Conservation (phyloP, 2,888 invertebrate genomes). For the Brassicogethes aeneus region DNA sequence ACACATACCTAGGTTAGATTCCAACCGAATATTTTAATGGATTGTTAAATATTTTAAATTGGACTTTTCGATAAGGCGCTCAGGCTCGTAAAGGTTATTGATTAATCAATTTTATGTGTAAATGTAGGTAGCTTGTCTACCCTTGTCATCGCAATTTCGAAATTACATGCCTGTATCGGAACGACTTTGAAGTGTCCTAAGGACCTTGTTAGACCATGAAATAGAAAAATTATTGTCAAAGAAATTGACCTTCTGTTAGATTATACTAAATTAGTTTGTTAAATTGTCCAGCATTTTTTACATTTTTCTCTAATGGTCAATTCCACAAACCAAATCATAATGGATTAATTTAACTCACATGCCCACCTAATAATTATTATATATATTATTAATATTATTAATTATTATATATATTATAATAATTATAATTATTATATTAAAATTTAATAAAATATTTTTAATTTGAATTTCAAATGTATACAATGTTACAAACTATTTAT, state of each 20-base stretch:
- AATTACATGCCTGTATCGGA: neutral
- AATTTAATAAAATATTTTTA: too few relatives aligned
- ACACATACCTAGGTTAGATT: neutral
- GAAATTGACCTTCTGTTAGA: neutral
- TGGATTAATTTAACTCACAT: too few relatives aligned
- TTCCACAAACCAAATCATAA: too few relatives aligned
- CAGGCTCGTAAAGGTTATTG: conserved; percentile 1
- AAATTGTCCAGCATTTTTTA: neutral
- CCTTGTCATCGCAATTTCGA: neutral
- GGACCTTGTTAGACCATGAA: neutral
- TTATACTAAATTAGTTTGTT: neutral
- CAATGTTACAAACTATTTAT: too few relatives aligned
- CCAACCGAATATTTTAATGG: neutral
- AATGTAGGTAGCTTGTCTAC: conserved; percentile 1
- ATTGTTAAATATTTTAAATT: conserved; percentile 1
- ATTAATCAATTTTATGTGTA: neutral
- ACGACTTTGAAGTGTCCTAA: neutral
- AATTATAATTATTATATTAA: too few relatives aligned
- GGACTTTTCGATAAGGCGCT: neutral
- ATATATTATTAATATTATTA: too few relatives aligned
- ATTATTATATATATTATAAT: too few relatives aligned
- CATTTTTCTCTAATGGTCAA: neutral
- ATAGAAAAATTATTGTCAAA: neutral
- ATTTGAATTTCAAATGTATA: too few relatives aligned
- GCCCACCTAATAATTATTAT: too few relatives aligned